Evolutionary conservation across 64 coral and sea anemone genomes (phyloP).

Genomic region (Montipora foliosa): DNA sequence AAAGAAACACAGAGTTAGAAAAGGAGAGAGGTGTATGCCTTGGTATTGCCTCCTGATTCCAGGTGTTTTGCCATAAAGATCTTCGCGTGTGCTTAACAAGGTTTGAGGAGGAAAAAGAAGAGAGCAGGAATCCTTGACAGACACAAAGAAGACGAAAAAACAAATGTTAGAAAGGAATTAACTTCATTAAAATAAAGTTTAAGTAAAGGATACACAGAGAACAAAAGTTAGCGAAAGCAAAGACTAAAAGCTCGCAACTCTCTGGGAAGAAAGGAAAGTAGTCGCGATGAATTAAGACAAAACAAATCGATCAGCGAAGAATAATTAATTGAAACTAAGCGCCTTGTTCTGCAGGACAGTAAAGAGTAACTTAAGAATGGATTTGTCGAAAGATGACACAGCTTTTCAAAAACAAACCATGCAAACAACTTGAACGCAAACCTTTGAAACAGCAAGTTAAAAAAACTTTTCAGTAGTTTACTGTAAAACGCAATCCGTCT

Average conservation of each 20-base stretch:
- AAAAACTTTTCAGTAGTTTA: no score
- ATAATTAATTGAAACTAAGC: no score
- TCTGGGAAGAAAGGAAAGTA: no score
- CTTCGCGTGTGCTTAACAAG: neutral
- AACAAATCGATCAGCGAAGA: no score
- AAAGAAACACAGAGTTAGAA: conserved; percentile 39
- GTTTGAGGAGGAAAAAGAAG: neutral
- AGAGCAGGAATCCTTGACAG: conserved; percentile 11
- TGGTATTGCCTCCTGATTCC: neutral
- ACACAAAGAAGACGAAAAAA: conserved; percentile 12
- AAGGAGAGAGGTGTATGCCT: neutral
- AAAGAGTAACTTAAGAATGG: no score
- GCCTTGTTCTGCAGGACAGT: fast-evolving
- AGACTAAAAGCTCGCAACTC: no score
- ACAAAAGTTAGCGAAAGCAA: neutral
- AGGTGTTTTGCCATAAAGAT: neutral
- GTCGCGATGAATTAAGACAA: no score
- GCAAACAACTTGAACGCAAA: no score
- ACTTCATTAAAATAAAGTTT: neutral
- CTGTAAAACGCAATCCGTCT: no score
- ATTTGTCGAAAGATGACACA: no score
- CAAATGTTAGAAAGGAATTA: neutral
- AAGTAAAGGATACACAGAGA: neutral
- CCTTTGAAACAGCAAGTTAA: no score
- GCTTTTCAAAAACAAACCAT: no score